Conservation (phyloP, 2,797 vertebrate species). For the Aldrovandia affinis region DNA sequence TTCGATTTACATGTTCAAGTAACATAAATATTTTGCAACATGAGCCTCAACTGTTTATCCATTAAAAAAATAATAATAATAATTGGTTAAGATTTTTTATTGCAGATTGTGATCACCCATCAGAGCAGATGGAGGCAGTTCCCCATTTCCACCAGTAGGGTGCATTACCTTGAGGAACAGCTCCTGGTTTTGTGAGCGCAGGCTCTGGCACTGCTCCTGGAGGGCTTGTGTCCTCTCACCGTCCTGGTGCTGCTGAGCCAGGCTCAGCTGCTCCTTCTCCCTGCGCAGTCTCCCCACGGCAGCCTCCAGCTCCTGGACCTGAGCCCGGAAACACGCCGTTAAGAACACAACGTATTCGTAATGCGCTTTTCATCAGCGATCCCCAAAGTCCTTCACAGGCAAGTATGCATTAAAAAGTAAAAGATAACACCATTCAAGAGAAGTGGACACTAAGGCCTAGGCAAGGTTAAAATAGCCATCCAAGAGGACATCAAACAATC, state of each 20-base stretch:
- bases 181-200: conserved; percentile 64
- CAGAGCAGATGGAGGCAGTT: background rate
- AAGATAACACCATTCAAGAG: background rate
- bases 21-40: too few relatives aligned
- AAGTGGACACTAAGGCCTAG: background rate
- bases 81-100: too few relatives aligned
- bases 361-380: background rate
- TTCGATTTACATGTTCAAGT: too few relatives aligned
- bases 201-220: conserved; percentile 54
- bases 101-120: too few relatives aligned
- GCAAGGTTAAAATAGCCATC: background rate
- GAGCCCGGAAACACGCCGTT: background rate
- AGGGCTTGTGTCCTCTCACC: conserved; percentile 43
- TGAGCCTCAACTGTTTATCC: too few relatives aligned
- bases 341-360: too few relatives aligned
- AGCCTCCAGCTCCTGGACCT: conserved; percentile 66
- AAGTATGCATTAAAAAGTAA: background rate
- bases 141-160: background rate
- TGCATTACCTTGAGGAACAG: conserved; percentile 60
- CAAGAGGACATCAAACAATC: background rate
- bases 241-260: conserved; percentile 51
- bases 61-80: too few relatives aligned
- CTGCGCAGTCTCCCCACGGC: conserved; percentile 45
- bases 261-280: conserved; percentile 62
- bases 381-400: background rate